A percentile compares a stretch with the other conserved stretches of the same genome.
phyloP scores from a whole-genome alignment of 2,888 invertebrate genomes.

The Scelioninae gen. 2 region DNA sequence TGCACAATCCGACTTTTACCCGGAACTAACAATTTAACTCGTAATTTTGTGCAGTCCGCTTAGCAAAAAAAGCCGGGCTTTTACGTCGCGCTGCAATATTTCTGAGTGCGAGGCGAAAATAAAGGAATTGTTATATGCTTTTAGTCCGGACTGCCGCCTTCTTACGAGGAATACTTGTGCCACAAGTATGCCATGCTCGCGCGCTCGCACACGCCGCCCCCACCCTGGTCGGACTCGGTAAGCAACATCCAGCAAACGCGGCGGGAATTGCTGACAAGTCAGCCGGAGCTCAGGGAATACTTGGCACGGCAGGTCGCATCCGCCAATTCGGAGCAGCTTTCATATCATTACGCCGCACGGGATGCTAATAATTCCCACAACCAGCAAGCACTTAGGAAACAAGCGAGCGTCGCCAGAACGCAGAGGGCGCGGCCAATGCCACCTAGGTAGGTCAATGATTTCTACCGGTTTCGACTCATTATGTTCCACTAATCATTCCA shows the following conservation, averaged over 20 bases:
- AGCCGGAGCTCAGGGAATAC: constrained; percentile 70
- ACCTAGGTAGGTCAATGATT: constrained; percentile 70
- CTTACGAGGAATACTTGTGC: constrained; percentile 73
- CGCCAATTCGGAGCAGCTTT: constrained; percentile 61
- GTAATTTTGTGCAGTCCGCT: no score
- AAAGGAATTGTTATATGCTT: constrained; percentile 30
- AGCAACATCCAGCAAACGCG: constrained; percentile 64
- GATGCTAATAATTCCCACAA: constrained; percentile 65
- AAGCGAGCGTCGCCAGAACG: constrained; percentile 63
- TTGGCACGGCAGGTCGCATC: constrained; percentile 66
- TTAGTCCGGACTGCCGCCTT: constrained; percentile 73
- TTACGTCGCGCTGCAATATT: neutral
- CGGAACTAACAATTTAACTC: no score
- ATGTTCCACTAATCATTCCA: no score
- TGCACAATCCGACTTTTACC: no score
- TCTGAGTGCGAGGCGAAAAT: neutral
- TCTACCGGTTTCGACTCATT: no score
- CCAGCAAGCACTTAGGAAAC: constrained; percentile 68
- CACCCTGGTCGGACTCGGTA: constrained; percentile 72
- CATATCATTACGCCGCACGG: constrained; percentile 63
- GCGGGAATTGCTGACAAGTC: constrained; percentile 68
- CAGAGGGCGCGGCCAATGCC: constrained; percentile 71
- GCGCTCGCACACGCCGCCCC: constrained; percentile 74
- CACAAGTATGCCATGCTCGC: constrained; percentile 70
- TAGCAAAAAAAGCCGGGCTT: no score